Percentiles rank a stretch among this genome's conserved stretches.
Evolutionary conservation across 2,797 vertebrate genomes (phyloP).

Genomic region (Ceryle rudis): DNA sequence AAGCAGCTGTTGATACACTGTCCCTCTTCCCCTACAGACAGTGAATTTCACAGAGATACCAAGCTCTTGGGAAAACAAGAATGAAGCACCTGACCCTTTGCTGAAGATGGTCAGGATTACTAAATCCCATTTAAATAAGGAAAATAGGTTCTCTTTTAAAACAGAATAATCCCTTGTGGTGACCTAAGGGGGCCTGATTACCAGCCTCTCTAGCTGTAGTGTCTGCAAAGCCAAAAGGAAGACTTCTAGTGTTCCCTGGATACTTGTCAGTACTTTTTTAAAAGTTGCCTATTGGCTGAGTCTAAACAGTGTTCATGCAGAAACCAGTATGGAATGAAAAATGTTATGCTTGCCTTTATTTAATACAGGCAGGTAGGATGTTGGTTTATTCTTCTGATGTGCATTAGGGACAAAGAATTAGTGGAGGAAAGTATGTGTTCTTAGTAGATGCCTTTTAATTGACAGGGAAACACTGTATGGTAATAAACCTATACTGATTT

Average conservation of each 20-base stretch:
- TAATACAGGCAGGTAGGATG: background rate
- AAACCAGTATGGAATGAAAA: background rate
- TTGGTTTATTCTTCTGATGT: background rate
- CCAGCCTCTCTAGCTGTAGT: background rate
- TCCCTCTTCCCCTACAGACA: background rate
- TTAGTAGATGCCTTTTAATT: background rate
- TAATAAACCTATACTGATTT: background rate
- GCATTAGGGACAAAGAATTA: background rate
- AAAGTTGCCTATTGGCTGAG: background rate
- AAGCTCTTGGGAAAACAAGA: background rate
- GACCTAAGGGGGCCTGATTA: background rate
- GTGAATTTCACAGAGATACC: background rate
- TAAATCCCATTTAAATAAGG: background rate
- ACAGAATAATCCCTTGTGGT: background rate
- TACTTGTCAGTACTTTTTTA: background rate
- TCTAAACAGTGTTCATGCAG: background rate
- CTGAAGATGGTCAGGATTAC: background rate
- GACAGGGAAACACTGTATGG: background rate
- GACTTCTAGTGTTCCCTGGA: background rate
- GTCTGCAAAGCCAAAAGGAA: background rate
- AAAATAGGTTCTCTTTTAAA: background rate
- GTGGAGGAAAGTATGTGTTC: background rate
- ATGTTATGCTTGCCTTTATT: background rate
- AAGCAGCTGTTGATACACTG: background rate
- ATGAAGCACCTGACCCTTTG: background rate